phyloP scores from a whole-genome alignment of 2,888 invertebrate species.

The Conus canariensis region DNA sequence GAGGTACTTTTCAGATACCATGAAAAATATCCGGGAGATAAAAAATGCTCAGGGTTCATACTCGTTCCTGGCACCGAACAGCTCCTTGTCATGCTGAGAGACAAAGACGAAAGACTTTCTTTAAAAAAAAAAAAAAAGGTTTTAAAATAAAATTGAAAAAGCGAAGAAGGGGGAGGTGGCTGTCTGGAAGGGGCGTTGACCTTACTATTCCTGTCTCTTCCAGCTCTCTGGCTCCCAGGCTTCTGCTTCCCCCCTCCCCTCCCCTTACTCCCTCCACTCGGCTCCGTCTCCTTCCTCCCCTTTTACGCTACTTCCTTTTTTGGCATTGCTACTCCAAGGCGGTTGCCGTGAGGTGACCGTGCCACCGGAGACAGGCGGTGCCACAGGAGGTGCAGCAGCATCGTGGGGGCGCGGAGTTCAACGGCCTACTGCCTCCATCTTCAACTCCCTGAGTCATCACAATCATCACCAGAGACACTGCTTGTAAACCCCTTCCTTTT shows the following conservation, averaged over 20 bases:
- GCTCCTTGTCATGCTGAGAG: neutral
- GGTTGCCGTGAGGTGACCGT: no score
- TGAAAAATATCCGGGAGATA: no score
- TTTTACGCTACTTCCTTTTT: neutral
- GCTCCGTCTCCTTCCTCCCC: neutral
- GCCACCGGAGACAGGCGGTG: no score
- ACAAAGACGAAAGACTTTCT: neutral
- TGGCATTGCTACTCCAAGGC: neutral
- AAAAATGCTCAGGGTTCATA: no score
- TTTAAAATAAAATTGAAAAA: no score
- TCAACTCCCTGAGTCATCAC: neutral
- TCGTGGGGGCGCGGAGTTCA: neutral
- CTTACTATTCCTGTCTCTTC: neutral
- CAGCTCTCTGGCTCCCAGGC: no score
- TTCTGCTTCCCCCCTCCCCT: neutral
- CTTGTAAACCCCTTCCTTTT: no score
- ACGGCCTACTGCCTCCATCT: neutral
- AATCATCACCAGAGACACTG: neutral
- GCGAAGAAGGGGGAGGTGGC: neutral
- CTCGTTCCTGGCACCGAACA: no score
- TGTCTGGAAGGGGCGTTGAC: neutral
- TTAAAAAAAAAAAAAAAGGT: neutral
- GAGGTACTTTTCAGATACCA: no score
- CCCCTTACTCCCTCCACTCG: neutral
- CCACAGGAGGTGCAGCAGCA: neutral